Base-by-base conservation (phyloP, 2,797 vertebrate genomes). In the Clarias pachynema region DNA sequence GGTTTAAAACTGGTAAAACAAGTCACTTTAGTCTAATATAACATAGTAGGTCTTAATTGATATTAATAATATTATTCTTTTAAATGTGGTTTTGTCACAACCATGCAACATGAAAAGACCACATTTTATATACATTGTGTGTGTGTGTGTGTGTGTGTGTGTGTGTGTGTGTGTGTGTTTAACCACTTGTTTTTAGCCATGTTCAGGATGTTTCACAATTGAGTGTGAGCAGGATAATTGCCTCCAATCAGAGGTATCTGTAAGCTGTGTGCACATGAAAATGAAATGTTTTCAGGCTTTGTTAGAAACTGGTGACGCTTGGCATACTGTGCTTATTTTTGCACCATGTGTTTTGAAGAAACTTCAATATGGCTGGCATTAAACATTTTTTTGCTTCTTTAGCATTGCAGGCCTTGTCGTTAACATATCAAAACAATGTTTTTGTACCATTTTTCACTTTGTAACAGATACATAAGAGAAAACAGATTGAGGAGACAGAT, bases 401-500 rank as follows among this genome's bases (percentile, higher is more conserved):
- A 40, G 40, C 77, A 18, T 40, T 16, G 44, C 15, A 20, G n/a
- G 2, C 22, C 57, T 29, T 80, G 81, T 72, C 10, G 6, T 20
- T 63, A 63, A 62, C 34, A 29, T 18, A 40, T 92, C 87, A 92
- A 92, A 92, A 68, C 53, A 59, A 89, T 86, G 29, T 31, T 49
- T 82, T 88, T 86, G 82, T 37, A 4, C 31, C 22, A 20, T 82
- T 70, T 91, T 90, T 89, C 84, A 84, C 89, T 90, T 40, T 59
- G 44, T 79, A 72, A 83, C 90, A 83, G 89, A 37, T 63, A 44
- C 34, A 79, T 80, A 86, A 75, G 70, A 59, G 78, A 62, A 84
- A 63, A 34, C 34, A 70, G 18, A 74, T 83, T 73, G 16, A 1
- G 66, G 31, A 44, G 24, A n/a, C 75, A 24, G 53, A 34, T 82